Percentiles rank a stretch among this genome's conserved stretches.
Conservation (phyloP, 2,113 vertebrate species). For the Phoenicopterus ruber region DNA sequence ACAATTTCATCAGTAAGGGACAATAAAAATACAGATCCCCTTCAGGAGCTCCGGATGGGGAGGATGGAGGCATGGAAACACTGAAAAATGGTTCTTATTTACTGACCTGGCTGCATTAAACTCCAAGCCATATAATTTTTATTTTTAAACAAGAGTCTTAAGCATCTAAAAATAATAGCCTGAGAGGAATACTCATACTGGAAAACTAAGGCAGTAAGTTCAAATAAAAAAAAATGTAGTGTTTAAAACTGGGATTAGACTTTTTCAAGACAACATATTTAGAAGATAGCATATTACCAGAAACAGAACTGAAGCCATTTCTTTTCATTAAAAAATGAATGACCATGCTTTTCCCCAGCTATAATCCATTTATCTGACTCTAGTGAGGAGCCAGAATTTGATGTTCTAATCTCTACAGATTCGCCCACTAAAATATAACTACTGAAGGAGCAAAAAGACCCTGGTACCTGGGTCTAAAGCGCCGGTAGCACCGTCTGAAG, state of each 20-base stretch:
- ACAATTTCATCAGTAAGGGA: neutral
- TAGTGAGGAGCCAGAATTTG: neutral
- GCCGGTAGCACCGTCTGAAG: neutral
- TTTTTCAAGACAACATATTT: neutral
- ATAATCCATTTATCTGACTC: neutral
- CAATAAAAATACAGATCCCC: neutral
- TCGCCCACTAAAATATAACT: neutral
- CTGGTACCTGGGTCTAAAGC: neutral
- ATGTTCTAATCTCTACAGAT: neutral
- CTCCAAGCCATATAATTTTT: neutral
- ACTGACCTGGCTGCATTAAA: neutral
- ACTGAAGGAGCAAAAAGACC: neutral
- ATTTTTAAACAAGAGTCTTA: neutral
- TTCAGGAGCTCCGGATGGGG: neutral
- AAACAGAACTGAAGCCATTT: neutral
- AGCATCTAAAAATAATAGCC: neutral
- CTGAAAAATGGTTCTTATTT: neutral
- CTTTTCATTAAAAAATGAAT: constrained; percentile 10
- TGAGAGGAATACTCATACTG: neutral
- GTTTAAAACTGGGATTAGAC: neutral
- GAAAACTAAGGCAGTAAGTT: neutral
- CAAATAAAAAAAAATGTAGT: neutral
- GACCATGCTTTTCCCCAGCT: neutral
- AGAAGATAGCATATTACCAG: neutral
- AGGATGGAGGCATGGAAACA: neutral